Base-by-base conservation (phyloP, 2,888 invertebrate genomes). In the Kuschelorhynchus macadamiae region DNA sequence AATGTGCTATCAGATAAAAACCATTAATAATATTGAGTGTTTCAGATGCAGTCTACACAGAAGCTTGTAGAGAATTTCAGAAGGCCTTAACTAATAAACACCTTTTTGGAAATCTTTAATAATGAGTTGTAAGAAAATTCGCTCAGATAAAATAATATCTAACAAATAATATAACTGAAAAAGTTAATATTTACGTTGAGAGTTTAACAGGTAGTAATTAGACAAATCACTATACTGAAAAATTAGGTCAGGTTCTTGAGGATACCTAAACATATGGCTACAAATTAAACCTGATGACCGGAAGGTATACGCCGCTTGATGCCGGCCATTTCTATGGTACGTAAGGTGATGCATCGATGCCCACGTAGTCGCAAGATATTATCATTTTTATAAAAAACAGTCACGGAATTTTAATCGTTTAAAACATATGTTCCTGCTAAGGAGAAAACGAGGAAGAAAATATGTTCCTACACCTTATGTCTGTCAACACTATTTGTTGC, bases 361-460 rank as follows among this genome's bases (percentile, higher is more conserved):
- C 66, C 63, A 63, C 63, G 63, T 52, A 62, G 55, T 42, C 49
- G 20, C 18, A 30, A 63, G 63, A 63, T 63, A 55, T 60, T 67
- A 67, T 67, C 60, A 60, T 67, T 67, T 67, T 67, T 67, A 67
- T 67, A 49, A 60, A 61, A 60, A 47, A 55, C 53, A 60, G 66
- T 67, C 66, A 67, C 60, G 66, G 66, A 67, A 67, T 68, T 62
- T 68, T 57, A 63, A 68, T 68, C 53, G 57, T 12, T 46, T 46
- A 25, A 53, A 63, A 63, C 62, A 61, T 46, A 62, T 61, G 67
- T 61, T 67, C 47, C 53, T 44, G 16, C 33, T 18, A 32, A 17
- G 44, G 36, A 46, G 47, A 46, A 62, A 46, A 46, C 30, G 44
- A 47, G 25, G 39, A 53, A 55, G 62, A 62, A 53, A 46, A 42